Percentiles rank a stretch among this genome's conserved stretches.
Evolutionary conservation across 2,113 vertebrate species (phyloP).

Genomic region (Falcunculus frontatus): DNA sequence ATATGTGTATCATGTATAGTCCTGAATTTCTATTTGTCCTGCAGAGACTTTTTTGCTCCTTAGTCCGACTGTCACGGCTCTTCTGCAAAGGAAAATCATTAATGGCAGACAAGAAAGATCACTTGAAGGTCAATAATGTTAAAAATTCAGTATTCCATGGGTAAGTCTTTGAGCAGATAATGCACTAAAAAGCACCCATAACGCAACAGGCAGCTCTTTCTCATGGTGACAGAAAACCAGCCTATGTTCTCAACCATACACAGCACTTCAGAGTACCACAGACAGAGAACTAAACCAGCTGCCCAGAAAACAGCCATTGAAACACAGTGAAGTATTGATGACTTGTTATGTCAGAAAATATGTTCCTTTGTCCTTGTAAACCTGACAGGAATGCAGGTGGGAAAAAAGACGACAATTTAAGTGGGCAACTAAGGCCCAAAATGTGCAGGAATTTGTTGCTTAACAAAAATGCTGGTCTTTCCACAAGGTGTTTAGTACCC

Average conservation of each 20-base stretch:
- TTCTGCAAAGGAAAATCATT: neutral
- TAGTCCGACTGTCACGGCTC: neutral
- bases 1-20: neutral
- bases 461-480: neutral
- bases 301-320: neutral
- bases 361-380: rapidly evolving
- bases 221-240: neutral
- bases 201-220: neutral
- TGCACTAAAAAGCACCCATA: neutral
- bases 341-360: neutral
- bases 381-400: neutral
- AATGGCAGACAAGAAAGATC: neutral
- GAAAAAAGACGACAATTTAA: neutral
- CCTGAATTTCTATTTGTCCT: neutral
- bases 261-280: neutral
- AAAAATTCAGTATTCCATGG: neutral
- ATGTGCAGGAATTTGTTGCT: neutral
- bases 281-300: neutral
- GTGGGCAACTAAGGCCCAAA: neutral
- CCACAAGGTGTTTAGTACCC: neutral
- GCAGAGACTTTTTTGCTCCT: neutral
- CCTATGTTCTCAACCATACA: neutral
- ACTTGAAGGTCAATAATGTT: neutral
- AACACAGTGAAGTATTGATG: neutral
- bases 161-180: neutral